phyloP scores from a whole-genome alignment of 2,888 invertebrate genomes.

The Erebia aethiops region DNA sequence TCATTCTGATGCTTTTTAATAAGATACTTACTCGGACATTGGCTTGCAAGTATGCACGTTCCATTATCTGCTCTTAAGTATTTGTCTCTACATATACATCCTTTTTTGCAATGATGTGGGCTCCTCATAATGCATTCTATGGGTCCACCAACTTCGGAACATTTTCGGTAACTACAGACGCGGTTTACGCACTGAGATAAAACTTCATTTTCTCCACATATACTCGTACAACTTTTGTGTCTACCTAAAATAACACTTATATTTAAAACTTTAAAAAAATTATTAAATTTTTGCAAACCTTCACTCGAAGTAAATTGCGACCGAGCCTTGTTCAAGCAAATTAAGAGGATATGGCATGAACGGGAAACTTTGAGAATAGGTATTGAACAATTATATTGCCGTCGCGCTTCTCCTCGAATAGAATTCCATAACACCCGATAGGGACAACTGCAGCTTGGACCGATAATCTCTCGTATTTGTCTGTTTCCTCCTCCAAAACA shows the following conservation, averaged over 20 bases:
- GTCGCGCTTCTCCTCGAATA: no score
- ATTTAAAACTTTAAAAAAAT: no score
- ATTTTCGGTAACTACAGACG: conserved; percentile 25
- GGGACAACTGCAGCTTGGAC: no score
- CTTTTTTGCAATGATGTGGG: conserved; percentile 35
- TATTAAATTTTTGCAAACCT: no score
- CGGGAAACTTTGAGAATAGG: no score
- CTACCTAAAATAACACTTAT: neutral
- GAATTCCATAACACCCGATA: no score
- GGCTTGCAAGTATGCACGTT: conserved; percentile 42
- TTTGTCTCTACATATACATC: conserved; percentile 43
- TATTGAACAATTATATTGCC: no score
- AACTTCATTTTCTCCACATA: conserved; percentile 17
- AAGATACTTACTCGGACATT: conserved; percentile 38
- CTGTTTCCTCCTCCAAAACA: no score
- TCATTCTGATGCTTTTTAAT: neutral
- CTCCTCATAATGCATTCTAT: conserved; percentile 4
- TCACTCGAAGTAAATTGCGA: no score
- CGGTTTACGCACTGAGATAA: conserved; percentile 15
- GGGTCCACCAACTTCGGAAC: conserved; percentile 20
- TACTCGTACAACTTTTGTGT: neutral
- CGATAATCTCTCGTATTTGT: no score
- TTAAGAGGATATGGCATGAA: no score
- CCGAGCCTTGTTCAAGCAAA: no score
- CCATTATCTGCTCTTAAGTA: conserved; percentile 41